These are phyloP conservation scores for Serripes groenlandicus DNA, from an alignment of 2,888 invertebrate species.

Conservation along the genomic window DNA sequence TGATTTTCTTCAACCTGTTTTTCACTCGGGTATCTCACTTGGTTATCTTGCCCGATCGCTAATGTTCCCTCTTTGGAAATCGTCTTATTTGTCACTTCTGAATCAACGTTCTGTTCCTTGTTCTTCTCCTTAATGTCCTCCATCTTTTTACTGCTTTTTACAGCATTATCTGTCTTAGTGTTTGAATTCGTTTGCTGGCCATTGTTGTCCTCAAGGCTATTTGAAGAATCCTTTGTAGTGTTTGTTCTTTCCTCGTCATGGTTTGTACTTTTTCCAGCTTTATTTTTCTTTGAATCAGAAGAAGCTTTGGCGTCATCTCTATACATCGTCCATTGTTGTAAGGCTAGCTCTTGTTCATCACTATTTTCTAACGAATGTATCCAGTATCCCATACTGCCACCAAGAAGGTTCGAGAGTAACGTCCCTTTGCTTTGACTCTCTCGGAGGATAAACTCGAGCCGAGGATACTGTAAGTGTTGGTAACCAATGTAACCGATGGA, in stretches of 20 bases:
- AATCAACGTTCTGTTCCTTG: no score
- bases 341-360: slow-evolving; percentile 1
- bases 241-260: not conserved
- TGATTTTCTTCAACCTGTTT: no score
- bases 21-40: no score
- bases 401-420: slow-evolving; percentile 29
- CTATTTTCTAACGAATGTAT: slow-evolving; percentile 36
- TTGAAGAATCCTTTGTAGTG: not conserved
- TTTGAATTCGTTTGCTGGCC: no score
- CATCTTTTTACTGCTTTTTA: no score
- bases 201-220: not conserved
- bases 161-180: no score
- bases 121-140: no score
- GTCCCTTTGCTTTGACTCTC: slow-evolving; percentile 24
- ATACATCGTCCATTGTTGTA: not conserved
- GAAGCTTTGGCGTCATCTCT: not conserved
- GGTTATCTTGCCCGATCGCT: no score
- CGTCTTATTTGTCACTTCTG: no score
- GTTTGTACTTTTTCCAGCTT: not conserved
- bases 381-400: slow-evolving; percentile 32
- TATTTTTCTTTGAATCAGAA: not conserved
- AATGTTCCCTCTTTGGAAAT: no score
- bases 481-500: slow-evolving; percentile 44
- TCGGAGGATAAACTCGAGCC: slow-evolving; percentile 35
- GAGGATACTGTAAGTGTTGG: slow-evolving; percentile 33